Base-by-base conservation (phyloP, 1,140 invertebrate genomes). In the Leguminivora glycinivorella region DNA sequence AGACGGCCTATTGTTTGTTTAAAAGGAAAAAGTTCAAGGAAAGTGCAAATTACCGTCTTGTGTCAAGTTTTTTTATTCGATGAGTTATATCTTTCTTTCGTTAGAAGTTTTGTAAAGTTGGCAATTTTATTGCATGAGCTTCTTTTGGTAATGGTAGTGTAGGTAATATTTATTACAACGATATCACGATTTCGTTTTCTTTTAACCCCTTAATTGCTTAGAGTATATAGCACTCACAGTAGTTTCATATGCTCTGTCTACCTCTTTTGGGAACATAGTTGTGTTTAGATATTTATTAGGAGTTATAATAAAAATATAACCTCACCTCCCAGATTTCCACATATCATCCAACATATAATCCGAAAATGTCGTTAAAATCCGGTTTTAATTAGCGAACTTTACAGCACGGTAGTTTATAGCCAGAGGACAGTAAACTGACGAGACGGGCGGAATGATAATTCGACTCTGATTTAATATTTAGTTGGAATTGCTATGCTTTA, bases 401-500 rank as follows among this genome's bases (percentile, higher is more conserved):
- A 63, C 58, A 29, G 26, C 58, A 63, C 58, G 29, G 25, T 34
- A 63, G 24, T 63, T 63, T 63, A 63, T 26, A 17, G 58, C 25
- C 58, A 19, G 47, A 22, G 47, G 58, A 63, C 26, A 63, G 25
- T 63, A 63, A 63, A 63, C 25, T 31, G 58, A 29, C 25, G 56
- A 29, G 22, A 63, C 58, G 25, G 25, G n/a, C 58, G 58, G 58
- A 63, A 63, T 63, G 58, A 63, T 63, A 63, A 63, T 63, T 63
- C 58, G 5, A 29, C 14, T 63, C 47, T 22, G 47, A 52, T 52
- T 52, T 52, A 52, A 52, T 52, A 52, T 52, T 52, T 52, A 52
- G 47, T 52, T 52, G 47, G 47, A 22, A 52, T 52, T 9, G 47
- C 47, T 52, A 6, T 52, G 47, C 47, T 52, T 52, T 52, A 52